Evolutionary conservation across 64 coral and sea anemone species (phyloP).

Genomic region (Hydrozoanthus tunicans): DNA sequence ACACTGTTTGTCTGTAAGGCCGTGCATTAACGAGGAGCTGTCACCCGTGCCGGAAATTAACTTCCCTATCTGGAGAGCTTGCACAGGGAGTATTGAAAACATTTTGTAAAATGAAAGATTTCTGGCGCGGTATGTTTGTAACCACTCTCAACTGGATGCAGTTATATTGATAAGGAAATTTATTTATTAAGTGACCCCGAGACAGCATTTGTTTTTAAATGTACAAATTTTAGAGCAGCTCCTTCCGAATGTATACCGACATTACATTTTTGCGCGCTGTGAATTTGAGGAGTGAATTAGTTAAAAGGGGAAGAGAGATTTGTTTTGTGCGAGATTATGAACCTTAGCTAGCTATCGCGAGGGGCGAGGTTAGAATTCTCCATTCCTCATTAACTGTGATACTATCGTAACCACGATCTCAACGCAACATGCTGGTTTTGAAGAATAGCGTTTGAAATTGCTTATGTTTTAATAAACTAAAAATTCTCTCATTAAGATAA

Average conservation of each 20-base stretch:
- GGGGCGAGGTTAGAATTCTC: conserved; percentile 17
- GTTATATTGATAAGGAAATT: conserved; percentile 57
- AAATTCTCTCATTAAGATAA: conserved; percentile 92
- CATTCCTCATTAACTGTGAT: conserved; percentile 49
- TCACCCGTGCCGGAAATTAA: conserved; percentile 72
- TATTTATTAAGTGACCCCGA: conserved; percentile 54
- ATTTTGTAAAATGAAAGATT: conserved; percentile 70
- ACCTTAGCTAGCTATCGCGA: conserved; percentile 1
- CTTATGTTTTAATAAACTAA: conserved; percentile 80
- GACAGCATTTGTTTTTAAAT: conserved; percentile 22
- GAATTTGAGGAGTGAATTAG: conserved; percentile 12
- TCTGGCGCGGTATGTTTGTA: conserved; percentile 42
- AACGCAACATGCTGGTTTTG: conserved; percentile 47
- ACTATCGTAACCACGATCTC: conserved; percentile 49
- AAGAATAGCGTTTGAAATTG: conserved; percentile 62
- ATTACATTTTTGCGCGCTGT: conserved; percentile 22
- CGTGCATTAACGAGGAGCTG: conserved; percentile 72
- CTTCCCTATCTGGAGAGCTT: conserved; percentile 41
- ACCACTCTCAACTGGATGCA: conserved; percentile 51
- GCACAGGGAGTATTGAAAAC: conserved; percentile 62
- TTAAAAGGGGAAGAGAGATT: conserved; percentile 39
- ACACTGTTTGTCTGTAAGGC: conserved; percentile 81
- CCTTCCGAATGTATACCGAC: neutral
- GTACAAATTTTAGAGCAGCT: conserved; percentile 17
- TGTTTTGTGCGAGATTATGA: neutral